Conservation (phyloP, 2,888 invertebrate species). For the Palloptera scutellata region DNA sequence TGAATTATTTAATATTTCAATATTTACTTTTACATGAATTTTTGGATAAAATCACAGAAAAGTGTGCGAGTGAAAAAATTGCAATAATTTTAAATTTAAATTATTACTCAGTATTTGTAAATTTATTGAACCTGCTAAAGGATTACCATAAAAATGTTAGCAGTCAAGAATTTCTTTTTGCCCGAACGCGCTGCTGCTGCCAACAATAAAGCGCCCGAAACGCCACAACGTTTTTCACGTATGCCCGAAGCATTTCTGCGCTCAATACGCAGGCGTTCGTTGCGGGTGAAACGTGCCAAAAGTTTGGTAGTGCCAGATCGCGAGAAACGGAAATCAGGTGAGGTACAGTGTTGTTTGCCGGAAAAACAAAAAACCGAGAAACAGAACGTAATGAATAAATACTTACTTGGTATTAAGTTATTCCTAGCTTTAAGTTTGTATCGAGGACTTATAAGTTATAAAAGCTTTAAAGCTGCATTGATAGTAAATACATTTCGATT, state of each 20-base stretch:
- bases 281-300: slow-evolving; percentile 78
- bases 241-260: slow-evolving; percentile 80
- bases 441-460: no score
- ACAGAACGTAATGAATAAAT: no score
- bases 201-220: slow-evolving; percentile 64
- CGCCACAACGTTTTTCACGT: slow-evolving; percentile 69
- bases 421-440: no score
- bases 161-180: slow-evolving; percentile 79
- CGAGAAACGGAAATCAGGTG: slow-evolving; percentile 83
- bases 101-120: background rate
- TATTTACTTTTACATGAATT: slow-evolving; percentile 25
- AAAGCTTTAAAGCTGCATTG: no score
- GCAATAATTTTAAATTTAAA: no score
- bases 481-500: no score
- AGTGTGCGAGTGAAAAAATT: no score
- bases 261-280: slow-evolving; percentile 74
- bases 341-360: slow-evolving; percentile 60
- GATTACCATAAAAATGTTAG: slow-evolving; percentile 66
- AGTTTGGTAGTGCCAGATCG: slow-evolving; percentile 73
- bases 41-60: slow-evolving; percentile 7
- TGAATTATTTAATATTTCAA: background rate
- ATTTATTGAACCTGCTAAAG: slow-evolving; percentile 16
- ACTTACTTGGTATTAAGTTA: no score
- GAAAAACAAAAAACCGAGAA: background rate
- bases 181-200: slow-evolving; percentile 65